A percentile compares a stretch with the other conserved stretches of the same genome.
These are phyloP conservation scores for Dicroscelio sp. DNA, from an alignment of 2,888 invertebrate genomes.

Conservation along the genomic window DNA sequence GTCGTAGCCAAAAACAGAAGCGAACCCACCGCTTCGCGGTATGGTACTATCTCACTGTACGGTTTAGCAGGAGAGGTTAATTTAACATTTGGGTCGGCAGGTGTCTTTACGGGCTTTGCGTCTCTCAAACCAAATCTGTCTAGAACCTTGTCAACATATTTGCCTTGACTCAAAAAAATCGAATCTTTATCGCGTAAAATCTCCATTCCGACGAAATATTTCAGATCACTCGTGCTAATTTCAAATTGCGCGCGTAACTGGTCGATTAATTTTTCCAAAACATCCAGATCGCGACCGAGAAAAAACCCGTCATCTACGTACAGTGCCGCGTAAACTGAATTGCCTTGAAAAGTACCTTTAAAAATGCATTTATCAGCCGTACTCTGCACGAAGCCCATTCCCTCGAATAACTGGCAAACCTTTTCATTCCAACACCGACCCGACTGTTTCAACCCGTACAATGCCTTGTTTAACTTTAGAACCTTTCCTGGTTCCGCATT, in stretches of 20 bases:
- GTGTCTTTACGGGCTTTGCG: conserved; percentile 50
- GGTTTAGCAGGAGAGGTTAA: not conserved
- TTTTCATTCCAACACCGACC: conserved; percentile 64
- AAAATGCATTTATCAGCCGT: conserved; percentile 67
- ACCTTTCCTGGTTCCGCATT: not conserved
- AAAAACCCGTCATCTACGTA: conserved; percentile 73
- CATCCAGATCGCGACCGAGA: not conserved
- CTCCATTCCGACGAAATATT: conserved; percentile 57
- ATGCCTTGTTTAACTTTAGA: conserved; percentile 57
- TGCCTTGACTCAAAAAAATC: conserved; percentile 47
- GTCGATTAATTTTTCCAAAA: conserved; percentile 18
- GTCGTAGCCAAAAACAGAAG: conserved; percentile 50
- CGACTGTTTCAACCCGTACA: conserved; percentile 73
- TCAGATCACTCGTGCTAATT: conserved; percentile 35
- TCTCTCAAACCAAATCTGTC: conserved; percentile 76
- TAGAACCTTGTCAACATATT: conserved; percentile 58
- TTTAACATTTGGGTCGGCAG: conserved; percentile 29
- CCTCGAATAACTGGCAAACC: not conserved
- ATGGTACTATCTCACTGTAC: not conserved
- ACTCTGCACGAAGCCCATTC: conserved; percentile 45
- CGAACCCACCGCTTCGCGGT: conserved; percentile 61
- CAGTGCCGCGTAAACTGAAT: conserved; percentile 40
- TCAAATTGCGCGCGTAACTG: conserved; percentile 4
- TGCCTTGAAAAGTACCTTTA: not conserved
- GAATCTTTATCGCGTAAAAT: conserved; percentile 14